Percentiles rank a stretch among this genome's conserved stretches.
Conservation (phyloP, 2,797 vertebrate species). For the Mormyrus hasselquistii region DNA sequence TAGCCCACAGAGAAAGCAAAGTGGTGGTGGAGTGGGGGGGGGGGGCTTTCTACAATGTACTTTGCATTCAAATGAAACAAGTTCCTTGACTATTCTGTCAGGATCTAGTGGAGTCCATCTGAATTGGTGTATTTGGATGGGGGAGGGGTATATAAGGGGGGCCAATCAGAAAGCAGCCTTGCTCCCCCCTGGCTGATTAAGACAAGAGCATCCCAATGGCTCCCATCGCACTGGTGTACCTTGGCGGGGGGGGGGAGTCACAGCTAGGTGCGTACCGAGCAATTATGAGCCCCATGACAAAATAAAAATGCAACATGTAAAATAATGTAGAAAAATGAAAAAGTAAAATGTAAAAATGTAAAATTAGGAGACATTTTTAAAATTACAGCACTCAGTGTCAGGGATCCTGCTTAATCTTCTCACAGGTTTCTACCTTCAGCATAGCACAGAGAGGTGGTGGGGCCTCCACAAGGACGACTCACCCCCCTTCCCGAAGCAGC, state of each 20-base stretch:
- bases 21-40: neutral
- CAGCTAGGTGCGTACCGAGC: neutral
- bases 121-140: neutral
- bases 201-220: neutral
- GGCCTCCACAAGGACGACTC: neutral
- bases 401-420: neutral
- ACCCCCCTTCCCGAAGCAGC: neutral
- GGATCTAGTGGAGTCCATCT: neutral
- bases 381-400: neutral
- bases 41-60: constrained; percentile 31
- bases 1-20: constrained; percentile 37
- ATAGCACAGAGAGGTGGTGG: neutral
- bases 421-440: neutral
- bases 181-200: neutral
- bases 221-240: constrained; percentile 2
- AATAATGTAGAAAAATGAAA: neutral
- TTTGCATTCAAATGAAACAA: constrained; percentile 42
- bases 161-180: neutral
- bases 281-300: neutral
- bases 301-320: neutral
- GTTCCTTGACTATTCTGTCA: constrained; percentile 3
- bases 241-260: neutral
- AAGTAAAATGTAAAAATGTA: neutral
- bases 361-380: neutral
- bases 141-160: neutral